phyloP scores from a whole-genome alignment of 2,888 invertebrate species.

The Clostera curtula region DNA sequence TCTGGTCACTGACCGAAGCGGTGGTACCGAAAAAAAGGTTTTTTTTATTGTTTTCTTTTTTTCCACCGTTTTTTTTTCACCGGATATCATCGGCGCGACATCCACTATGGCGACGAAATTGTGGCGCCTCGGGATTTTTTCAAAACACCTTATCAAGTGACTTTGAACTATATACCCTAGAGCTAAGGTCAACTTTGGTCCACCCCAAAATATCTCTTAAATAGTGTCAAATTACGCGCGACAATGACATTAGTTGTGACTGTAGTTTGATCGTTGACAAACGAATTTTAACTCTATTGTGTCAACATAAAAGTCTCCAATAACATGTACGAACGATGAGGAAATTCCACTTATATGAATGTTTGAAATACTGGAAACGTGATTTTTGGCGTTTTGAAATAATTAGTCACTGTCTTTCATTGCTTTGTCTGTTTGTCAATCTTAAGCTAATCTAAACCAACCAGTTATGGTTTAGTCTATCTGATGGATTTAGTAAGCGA shows the following conservation, averaged over 20 bases:
- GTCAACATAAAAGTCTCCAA: not conserved
- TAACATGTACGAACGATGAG: not conserved
- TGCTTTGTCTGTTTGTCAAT: too few relatives aligned
- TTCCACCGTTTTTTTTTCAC: conserved; percentile 38
- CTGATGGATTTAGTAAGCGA: too few relatives aligned
- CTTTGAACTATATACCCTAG: conserved; percentile 11
- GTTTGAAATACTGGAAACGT: too few relatives aligned
- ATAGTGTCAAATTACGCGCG: conserved; percentile 29
- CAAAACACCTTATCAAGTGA: conserved; percentile 13
- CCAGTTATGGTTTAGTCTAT: too few relatives aligned
- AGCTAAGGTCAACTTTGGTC: conserved; percentile 11
- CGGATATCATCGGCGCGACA: conserved; percentile 65
- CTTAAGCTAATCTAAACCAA: too few relatives aligned
- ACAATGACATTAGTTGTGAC: conserved; percentile 24
- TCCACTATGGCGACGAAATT: conserved; percentile 55
- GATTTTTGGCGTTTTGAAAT: too few relatives aligned
- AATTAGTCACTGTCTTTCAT: too few relatives aligned
- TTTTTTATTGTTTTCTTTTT: conserved; percentile 23
- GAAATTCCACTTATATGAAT: too few relatives aligned
- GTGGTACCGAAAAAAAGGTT: conserved; percentile 6
- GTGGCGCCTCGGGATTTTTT: conserved; percentile 54
- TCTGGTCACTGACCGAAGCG: conserved; percentile 27
- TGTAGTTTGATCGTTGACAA: conserved; percentile 7
- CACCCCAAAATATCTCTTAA: conserved; percentile 9
- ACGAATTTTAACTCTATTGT: conserved; percentile 7